Base-by-base conservation (phyloP, 2,113 vertebrate genomes). In the Pomatorhinus ruficollis region DNA sequence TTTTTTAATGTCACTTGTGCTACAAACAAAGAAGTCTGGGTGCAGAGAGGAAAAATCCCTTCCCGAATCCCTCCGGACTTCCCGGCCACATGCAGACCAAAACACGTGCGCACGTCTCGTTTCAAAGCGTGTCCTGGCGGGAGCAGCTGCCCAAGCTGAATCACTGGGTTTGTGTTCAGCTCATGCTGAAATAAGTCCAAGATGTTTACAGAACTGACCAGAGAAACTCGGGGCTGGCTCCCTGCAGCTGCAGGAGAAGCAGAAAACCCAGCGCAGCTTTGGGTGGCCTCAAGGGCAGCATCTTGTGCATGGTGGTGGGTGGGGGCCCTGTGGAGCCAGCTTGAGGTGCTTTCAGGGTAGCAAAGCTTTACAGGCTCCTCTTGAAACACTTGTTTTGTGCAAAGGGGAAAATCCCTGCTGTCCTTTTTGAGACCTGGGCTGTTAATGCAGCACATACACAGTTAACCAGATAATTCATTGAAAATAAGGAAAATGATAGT, bases 61-160 rank as follows among this genome's bases (percentile, higher is more conserved):
- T 60, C 81, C 72, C 1, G 0, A 79, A 27, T 93, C 77, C 89
- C 86, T 80, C 11, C 22, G 19, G 92, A 2, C 56, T 91, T 42
- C 33, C n/a, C 69, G 40, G 87, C 89, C 87, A 1, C 94, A 85
- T 42, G 83, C 89, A n/a, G 94, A 59, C 11, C 5, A 89, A 91
- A 83, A 45, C 84, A 95, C 93, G 77, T 86, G 93, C 22, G 35
- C 87, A 33, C 12, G 72, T 50, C 93, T 56, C 12, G 39, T 65
- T 57, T 74, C 37, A 17, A 40, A 88, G 83, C 3, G 5, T 27
- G 81, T 64, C 65, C 93, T 89, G 94, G 95, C 1, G 35, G 87
- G 15, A 93, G 92, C 95, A 91, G 91, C 96, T 92, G 95, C 30
- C 91, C 93, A 37, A 66, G 82, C 11, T 85, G 79, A 85, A 87